These are phyloP conservation scores for Tupaia tana DNA, from an alignment of 2,113 vertebrate genomes.

Conservation along the genomic window DNA sequence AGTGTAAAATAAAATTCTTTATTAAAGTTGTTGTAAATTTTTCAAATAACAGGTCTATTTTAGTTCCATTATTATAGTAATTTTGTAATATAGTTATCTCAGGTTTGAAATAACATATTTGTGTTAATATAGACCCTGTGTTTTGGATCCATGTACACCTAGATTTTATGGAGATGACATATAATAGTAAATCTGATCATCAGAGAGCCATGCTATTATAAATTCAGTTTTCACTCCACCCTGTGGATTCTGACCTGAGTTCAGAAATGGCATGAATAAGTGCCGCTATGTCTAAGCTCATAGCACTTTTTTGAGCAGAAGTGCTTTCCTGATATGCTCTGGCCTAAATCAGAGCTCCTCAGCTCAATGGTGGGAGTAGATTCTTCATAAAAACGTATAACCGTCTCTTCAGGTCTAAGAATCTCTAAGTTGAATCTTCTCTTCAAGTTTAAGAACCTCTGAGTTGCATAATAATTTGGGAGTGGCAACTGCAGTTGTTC, in stretches of 20 bases:
- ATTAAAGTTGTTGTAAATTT: background rate
- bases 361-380: background rate
- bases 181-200: background rate
- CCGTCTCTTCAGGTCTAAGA: background rate
- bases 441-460: background rate
- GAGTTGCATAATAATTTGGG: background rate
- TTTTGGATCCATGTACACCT: background rate
- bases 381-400: background rate
- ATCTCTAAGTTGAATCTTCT: background rate
- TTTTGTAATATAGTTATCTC: background rate
- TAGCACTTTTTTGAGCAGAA: background rate
- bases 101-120: background rate
- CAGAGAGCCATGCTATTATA: background rate
- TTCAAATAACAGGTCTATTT: background rate
- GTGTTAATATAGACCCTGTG: background rate
- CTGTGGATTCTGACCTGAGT: background rate
- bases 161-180: background rate
- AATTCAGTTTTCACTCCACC: background rate
- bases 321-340: background rate
- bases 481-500: background rate
- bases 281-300: background rate
- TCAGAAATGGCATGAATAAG: background rate
- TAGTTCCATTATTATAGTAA: conserved; percentile 8
- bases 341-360: background rate
- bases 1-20: conserved; percentile 18